Base-by-base conservation (phyloP, 2,797 vertebrate species). In the Champsocephalus gunnari region DNA sequence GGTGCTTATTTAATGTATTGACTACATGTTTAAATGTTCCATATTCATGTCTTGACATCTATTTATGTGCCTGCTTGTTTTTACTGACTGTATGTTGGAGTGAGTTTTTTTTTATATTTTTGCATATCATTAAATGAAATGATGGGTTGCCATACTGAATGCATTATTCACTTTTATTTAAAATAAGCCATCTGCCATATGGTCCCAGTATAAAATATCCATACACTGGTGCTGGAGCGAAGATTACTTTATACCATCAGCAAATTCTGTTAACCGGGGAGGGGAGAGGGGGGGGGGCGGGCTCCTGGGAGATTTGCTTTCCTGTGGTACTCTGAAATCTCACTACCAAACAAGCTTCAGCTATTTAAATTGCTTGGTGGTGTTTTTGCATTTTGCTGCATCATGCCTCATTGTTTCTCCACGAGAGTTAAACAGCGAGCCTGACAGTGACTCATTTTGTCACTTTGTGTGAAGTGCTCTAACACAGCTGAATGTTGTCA, bases 141-240 rank as follows among this genome's bases (percentile, higher is more conserved):
- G 55, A 80, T 72, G 75, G 55, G 47, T 75, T 74, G 54, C 76
- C 56, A 63, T 61, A 87, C 6, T 9, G 34, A 38, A 38, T 93
- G 80, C 84, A 94, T 93, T 91, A 94, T 94, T 93, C 87, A 92
- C 47, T 63, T 53, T 66, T 81, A 79, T 82, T 84, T 87, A 82
- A 89, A 82, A 83, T 73, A 78, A 91, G 76, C 68, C 82, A 80
- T 72, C 77, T 87, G 82, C 90, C 89, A 91, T 92, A 91, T 92
- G 91, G 78, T 89, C 59, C 65, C 47, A 48, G 79, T 78, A 77
- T 87, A 84, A 84, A 86, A 87, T 73, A 84, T 88, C 77, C 41
- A 84, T 89, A 84, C 75, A 75, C 66, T 77, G 66, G 81, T 17
- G 44, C 57, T 68, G 34, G 65, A 80, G 66, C 79, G 57, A 77